Percentiles rank a stretch among this genome's conserved stretches.
Conservation (phyloP, 2,113 vertebrate genomes). For the Sceloporus undulatus region DNA sequence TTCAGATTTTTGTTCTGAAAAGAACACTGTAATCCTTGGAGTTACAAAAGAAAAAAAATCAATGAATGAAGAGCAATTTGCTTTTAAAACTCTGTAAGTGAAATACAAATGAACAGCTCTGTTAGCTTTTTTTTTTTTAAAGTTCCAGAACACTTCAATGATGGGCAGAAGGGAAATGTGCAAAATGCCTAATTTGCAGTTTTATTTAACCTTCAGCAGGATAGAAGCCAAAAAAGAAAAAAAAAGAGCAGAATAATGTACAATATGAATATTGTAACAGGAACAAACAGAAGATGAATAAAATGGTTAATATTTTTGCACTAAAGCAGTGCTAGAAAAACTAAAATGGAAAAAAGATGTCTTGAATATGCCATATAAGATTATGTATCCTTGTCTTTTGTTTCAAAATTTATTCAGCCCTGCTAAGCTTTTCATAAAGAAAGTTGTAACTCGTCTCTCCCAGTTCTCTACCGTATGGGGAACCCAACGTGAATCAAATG, state of each 20-base stretch:
- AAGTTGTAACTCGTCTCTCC: neutral
- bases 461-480: conserved; percentile 17
- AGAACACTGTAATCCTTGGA: neutral
- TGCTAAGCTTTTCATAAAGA: conserved; percentile 17
- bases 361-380: neutral
- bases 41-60: neutral
- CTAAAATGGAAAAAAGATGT: neutral
- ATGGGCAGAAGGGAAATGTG: neutral
- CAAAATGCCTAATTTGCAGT: neutral
- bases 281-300: neutral
- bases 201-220: neutral
- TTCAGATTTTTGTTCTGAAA: neutral
- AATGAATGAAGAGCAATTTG: neutral
- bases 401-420: neutral
- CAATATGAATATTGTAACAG: neutral
- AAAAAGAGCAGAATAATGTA: neutral
- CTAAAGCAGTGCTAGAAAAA: neutral
- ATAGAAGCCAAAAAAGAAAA: neutral
- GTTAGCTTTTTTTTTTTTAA: neutral
- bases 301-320: neutral
- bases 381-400: rapidly evolving
- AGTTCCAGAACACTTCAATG: neutral
- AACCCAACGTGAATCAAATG: conserved; percentile 12
- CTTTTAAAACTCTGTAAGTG: neutral
- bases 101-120: neutral